These are phyloP conservation scores for Rattus rattus DNA, from an alignment of 2,113 vertebrate species.

Conservation along the genomic window DNA sequence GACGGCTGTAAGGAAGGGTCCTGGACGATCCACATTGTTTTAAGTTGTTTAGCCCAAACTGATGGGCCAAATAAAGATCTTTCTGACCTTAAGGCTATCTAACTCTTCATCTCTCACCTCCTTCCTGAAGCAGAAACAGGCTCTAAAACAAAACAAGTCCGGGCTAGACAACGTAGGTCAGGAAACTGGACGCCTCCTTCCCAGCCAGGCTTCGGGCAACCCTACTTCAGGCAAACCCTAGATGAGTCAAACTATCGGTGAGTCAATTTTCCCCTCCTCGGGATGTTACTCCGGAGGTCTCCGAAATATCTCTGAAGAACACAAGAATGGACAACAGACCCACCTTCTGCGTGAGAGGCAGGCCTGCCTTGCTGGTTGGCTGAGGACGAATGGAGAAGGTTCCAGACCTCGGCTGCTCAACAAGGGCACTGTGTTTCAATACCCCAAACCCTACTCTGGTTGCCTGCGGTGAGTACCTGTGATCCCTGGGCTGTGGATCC, in stretches of 20 bases:
- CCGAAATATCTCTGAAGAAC: neutral
- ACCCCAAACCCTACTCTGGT: neutral
- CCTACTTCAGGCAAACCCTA: neutral
- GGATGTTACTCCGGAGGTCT: neutral
- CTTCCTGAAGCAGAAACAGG: neutral
- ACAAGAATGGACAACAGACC: neutral
- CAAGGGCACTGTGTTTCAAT: neutral
- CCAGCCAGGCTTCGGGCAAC: neutral
- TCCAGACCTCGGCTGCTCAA: neutral
- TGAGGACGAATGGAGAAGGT: neutral
- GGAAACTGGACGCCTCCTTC: neutral
- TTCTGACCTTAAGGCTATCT: neutral
- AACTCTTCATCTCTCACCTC: neutral
- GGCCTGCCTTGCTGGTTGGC: neutral
- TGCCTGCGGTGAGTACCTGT: neutral
- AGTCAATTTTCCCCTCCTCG: neutral
- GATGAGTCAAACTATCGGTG: neutral
- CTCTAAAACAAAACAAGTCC: neutral
- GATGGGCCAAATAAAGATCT: neutral
- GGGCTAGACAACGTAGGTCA: neutral
- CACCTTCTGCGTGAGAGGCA: neutral
- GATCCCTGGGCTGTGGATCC: neutral
- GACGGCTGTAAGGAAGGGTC: accelerated
- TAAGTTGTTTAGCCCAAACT: neutral
- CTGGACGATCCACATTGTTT: neutral